Evolutionary conservation across 2,888 invertebrate genomes (phyloP), one percentile per base, ranked within the genome.

Genomic region (Hypsopygia costalis): DNA sequence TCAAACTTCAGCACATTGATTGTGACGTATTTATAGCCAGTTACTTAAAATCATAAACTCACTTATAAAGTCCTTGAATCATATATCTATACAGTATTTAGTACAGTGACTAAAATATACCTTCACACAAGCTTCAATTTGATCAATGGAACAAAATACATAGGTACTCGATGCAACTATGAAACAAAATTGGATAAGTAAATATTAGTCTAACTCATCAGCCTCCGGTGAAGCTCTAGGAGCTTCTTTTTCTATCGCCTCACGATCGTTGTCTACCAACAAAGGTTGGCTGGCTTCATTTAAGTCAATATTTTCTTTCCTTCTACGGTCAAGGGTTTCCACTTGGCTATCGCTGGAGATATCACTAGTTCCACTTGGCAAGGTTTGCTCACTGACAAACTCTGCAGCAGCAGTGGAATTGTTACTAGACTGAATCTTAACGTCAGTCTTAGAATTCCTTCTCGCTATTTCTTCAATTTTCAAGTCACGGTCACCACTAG

Each of bases 271-370:
- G 39, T 38, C 46, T 16, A 51, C 21, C 11, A 55, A 42, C 30
- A 69, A 44, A 21, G 74, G 64, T 11, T 73, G 71, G 34, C 63
- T 67, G 29, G 64, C 65, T 36, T 65, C 63, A 29, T 58, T 57
- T 11, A 50, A 11, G 1, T 55, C 58, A 6, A 47, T 43, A 32
- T 49, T 58, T 9, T 57, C 57, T 39, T 56, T 72, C 60, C 87
- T 81, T 81, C 87, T 70, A 43, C 86, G 85, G 49, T 88, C 87
- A 43, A 87, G 60, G 31, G 74, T 75, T 47, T 70, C 65, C 29
- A 60, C 58, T 40, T 65, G 60, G 40, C 47, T 49, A 30, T 42
- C 58, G 45, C 46, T 58, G 35, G 48, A 55, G 38, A 49, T 56
- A 20, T 52, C 47, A 11, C 54, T 51, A 28, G 63, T 52, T 20